Conservation (phyloP, 2,888 invertebrate genomes). For the Perdita meconis region DNA sequence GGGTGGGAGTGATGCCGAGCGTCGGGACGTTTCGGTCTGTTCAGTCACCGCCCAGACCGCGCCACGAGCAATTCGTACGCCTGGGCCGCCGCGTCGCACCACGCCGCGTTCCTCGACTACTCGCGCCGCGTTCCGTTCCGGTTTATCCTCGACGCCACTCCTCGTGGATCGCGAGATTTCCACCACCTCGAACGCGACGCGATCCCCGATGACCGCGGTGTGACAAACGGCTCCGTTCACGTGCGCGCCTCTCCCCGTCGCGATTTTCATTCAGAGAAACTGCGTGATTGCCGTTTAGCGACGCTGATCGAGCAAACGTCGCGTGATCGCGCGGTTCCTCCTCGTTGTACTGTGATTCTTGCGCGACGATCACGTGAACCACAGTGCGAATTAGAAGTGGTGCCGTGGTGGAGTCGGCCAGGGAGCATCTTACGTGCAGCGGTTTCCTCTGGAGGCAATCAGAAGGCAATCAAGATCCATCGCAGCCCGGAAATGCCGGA, state of each 20-base stretch:
- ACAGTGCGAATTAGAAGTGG: slow-evolving; percentile 46
- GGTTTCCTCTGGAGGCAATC: slow-evolving; percentile 90
- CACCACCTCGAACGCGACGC: slow-evolving; percentile 15
- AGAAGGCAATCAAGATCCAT: slow-evolving; percentile 94
- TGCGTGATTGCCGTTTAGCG: not conserved
- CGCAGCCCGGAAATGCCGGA: slow-evolving; percentile 91
- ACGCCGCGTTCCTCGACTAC: slow-evolving; percentile 14
- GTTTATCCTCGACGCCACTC: not conserved
- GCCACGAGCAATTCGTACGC: slow-evolving; percentile 79
- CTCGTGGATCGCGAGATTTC: not conserved
- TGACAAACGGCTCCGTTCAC: not conserved
- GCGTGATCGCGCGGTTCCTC: slow-evolving; percentile 15
- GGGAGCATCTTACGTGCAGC: slow-evolving; percentile 84
- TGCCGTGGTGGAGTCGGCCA: slow-evolving; percentile 84
- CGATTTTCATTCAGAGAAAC: not conserved
- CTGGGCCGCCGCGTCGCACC: slow-evolving; percentile 1
- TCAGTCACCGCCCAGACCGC: slow-evolving; percentile 82
- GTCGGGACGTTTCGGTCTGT: slow-evolving; percentile 77
- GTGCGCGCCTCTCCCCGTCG: slow-evolving; percentile 1
- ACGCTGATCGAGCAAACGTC: slow-evolving; percentile 15
- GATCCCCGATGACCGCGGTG: not conserved
- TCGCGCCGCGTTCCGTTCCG: slow-evolving; percentile 4
- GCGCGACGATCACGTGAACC: slow-evolving; percentile 39
- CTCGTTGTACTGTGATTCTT: not conserved
- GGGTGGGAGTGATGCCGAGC: slow-evolving; percentile 75